Evolutionary conservation across 2,113 vertebrate genomes (phyloP).

Genomic region (Pedionomus torquatus): DNA sequence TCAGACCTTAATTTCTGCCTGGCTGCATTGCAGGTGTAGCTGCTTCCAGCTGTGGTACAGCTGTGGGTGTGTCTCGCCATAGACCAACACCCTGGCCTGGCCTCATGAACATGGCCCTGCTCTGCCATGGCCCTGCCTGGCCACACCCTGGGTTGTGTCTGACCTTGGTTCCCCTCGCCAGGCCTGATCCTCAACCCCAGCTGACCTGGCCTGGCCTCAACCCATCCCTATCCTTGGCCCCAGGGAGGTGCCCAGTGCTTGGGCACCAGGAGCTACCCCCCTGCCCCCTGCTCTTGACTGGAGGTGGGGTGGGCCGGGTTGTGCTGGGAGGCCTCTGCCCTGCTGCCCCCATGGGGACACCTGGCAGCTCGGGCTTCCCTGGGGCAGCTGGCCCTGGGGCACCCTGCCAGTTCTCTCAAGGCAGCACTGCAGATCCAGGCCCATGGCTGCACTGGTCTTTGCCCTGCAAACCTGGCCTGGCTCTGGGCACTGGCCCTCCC

Average conservation of each 20-base stretch:
- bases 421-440: not conserved
- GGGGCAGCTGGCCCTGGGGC: not conserved
- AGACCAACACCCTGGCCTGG: not conserved
- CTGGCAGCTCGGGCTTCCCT: accelerated
- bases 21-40: not conserved
- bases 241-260: not conserved
- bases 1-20: not conserved
- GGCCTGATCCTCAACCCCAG: not conserved
- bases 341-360: not conserved
- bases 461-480: not conserved
- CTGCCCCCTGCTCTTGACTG: not conserved
- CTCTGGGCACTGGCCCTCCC: not conserved
- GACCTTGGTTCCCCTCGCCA: not conserved
- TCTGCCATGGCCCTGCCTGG: not conserved
- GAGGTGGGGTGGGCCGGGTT: not conserved
- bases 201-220: not conserved
- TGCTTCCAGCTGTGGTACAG: not conserved
- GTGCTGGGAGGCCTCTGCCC: not conserved
- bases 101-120: not conserved
- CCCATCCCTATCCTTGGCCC: too few species aligned
- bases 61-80: accelerated
- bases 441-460: not conserved
- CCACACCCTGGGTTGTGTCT: not conserved
- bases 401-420: not conserved
- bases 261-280: not conserved